Evolutionary conservation across 2,113 vertebrate genomes (phyloP), one percentile per base, ranked within the genome.

Genomic region (Athene noctua): DNA sequence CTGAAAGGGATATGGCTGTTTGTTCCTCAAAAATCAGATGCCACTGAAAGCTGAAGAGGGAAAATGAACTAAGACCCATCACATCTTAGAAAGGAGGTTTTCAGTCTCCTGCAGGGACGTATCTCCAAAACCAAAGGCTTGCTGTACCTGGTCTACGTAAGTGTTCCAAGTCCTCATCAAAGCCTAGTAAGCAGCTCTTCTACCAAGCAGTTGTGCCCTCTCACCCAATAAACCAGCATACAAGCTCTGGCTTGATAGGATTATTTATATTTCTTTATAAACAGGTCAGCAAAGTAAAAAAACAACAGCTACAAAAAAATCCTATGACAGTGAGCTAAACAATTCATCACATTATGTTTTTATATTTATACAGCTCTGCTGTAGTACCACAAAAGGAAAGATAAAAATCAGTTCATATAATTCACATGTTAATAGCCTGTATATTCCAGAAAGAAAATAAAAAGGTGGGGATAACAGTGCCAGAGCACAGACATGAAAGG

Each of bases 401-500:
- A 93, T 79, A 90, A 89, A 96, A 94, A 88, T 25, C 27, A 75
- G 52, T 70, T 92, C 12, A 34, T 81, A 80, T 79, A 95, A 94
- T 93, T 94, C 85, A 81, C 44, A 73, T 55, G 42, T 90, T 89
- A 95, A 81, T 86, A 88, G 63, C 25, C 10, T 42, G 55, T 32
- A 71, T 75, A 83, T 88, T 87, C 68, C 57, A 96, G 79, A 79
- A 96, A 94, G 46, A 21, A 10, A 59, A 86, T 18, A 93, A 91
- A 91, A 63, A 23, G 4, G 2, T 2, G 15, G 26, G 49, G 15
- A 57, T 89, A 68, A 73, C 17, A 16, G 42, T 95, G 62, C 44
- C 26, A 80, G 71, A 88, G 91, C 54, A 85, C 38, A 92, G 44
- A 82, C 78, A 75, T 70, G 88, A 92, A 93, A 96, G 88, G 88